These are phyloP conservation scores for Mesochorus sp. DNA, from an alignment of 2,888 invertebrate species.

Conservation along the genomic window DNA sequence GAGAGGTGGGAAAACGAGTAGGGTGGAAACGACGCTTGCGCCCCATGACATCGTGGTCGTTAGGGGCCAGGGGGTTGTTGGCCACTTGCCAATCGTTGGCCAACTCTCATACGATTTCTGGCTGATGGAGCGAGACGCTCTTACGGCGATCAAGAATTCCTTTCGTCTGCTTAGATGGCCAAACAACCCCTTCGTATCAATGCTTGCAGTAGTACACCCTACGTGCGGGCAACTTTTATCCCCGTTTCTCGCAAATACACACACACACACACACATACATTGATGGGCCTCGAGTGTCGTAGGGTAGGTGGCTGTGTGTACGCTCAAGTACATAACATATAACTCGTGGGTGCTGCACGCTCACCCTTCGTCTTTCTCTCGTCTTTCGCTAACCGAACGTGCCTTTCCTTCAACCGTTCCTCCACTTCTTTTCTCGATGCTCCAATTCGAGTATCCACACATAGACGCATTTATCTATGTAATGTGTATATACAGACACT, in stretches of 20 bases:
- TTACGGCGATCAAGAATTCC: constrained; percentile 15
- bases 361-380: constrained; percentile 24
- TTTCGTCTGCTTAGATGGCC: constrained; percentile 31
- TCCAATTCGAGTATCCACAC: not conserved
- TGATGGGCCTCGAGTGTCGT: not conserved
- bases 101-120: not conserved
- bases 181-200: constrained; percentile 7
- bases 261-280: no score
- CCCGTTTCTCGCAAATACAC: no score
- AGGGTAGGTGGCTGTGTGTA: not conserved
- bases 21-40: constrained; percentile 59
- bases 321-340: no score
- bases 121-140: constrained; percentile 60
- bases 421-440: constrained; percentile 13
- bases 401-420: constrained; percentile 47
- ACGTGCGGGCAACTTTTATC: no score
- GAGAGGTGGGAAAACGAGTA: constrained; percentile 37
- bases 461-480: no score
- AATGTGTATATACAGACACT: no score
- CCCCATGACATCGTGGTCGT: not conserved
- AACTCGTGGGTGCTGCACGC: no score
- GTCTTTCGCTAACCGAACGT: constrained; percentile 45
- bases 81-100: constrained; percentile 25
- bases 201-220: not conserved
- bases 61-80: not conserved